Evolutionary conservation across 2,113 vertebrate species (phyloP).

Genomic region (Furnarius figulus): DNA sequence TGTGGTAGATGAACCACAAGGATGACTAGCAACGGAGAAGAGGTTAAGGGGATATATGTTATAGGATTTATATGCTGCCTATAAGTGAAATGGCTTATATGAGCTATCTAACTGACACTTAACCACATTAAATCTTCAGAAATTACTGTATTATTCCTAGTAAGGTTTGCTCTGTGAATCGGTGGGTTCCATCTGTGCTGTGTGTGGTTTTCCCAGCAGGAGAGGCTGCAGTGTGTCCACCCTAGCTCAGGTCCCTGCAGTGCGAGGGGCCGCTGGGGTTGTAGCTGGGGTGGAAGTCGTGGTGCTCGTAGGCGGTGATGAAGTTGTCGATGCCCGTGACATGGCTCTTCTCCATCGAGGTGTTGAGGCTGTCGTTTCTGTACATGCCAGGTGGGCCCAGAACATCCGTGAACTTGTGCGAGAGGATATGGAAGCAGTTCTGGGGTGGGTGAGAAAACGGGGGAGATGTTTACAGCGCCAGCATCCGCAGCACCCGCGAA

Average conservation of each 20-base stretch:
- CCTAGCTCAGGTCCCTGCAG: not conserved
- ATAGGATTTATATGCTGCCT: not conserved
- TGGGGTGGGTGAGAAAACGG: constrained; percentile 17
- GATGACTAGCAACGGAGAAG: not conserved
- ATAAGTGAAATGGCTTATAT: not conserved
- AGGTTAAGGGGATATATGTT: not conserved
- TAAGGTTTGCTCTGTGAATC: not conserved
- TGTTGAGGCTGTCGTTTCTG: constrained; percentile 73
- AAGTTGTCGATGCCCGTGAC: constrained; percentile 60
- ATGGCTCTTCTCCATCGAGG: constrained; percentile 67
- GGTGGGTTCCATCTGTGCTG: accelerated
- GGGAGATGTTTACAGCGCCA: accelerated
- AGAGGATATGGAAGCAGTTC: constrained; percentile 65
- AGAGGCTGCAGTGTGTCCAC: accelerated
- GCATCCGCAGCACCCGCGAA: accelerated
- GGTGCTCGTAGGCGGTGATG: constrained; percentile 43
- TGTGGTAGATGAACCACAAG: not conserved
- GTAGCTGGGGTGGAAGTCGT: constrained; percentile 74
- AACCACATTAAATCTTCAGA: not conserved
- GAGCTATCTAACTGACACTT: not conserved
- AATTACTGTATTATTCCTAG: not conserved
- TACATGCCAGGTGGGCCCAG: constrained; percentile 69
- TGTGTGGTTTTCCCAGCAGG: not conserved
- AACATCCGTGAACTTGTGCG: constrained; percentile 54
- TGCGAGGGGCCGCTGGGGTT: constrained; percentile 43